phyloP scores from a whole-genome alignment of 1,140 invertebrate species.

The Heliconius hewitsoni region DNA sequence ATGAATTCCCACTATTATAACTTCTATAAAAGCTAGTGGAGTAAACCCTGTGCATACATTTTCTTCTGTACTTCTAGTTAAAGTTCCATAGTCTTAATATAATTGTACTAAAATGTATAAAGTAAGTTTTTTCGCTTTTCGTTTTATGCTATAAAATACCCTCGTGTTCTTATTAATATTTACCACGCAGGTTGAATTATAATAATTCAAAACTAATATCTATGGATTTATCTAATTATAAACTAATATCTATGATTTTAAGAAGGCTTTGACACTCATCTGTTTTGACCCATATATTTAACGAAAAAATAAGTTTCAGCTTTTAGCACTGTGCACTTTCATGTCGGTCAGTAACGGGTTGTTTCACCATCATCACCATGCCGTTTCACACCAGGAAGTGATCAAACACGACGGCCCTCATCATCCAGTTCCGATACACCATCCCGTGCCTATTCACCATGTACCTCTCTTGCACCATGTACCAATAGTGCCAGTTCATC shows the following conservation, averaged over 20 bases:
- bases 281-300: not conserved
- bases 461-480: slow-evolving; percentile 48
- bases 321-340: slow-evolving; percentile 50
- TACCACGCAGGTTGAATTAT: too few species aligned
- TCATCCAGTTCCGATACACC: slow-evolving; percentile 51
- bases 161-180: too few species aligned
- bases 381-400: slow-evolving; percentile 68
- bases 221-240: too few species aligned
- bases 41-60: slow-evolving; percentile 42
- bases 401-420: slow-evolving; percentile 61
- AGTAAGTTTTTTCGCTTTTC: slow-evolving; percentile 35
- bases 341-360: slow-evolving; percentile 62
- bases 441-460: slow-evolving; percentile 51
- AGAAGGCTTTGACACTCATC: not conserved
- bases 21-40: slow-evolving; percentile 71
- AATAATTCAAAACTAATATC: not conserved
- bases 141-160: too few species aligned
- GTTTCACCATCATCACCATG: slow-evolving; percentile 66
- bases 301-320: slow-evolving; percentile 42
- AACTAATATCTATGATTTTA: too few species aligned
- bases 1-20: slow-evolving; percentile 77
- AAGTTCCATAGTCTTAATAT: slow-evolving; percentile 16
- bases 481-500: slow-evolving; percentile 49
- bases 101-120: slow-evolving; percentile 40
- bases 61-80: slow-evolving; percentile 44